These are phyloP conservation scores for Myrmecophaga tridactyla DNA, from an alignment of 2,113 vertebrate species.

Conservation along the genomic window DNA sequence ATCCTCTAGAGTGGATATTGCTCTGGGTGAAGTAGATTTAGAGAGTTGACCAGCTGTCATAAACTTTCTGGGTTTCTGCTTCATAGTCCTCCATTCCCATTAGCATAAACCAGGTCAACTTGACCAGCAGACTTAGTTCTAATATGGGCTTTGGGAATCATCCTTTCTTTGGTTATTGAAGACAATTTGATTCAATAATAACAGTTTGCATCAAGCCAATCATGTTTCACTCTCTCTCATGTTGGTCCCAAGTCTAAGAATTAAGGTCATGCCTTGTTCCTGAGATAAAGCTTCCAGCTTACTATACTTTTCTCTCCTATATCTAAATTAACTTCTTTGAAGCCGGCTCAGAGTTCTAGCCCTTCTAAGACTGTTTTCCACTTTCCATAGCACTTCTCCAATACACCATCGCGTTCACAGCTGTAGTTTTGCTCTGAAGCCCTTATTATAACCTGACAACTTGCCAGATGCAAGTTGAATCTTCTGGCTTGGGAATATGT, in stretches of 20 bases:
- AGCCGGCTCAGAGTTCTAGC: not conserved
- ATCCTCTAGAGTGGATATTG: not conserved
- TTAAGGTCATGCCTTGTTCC: not conserved
- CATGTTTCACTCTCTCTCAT: not conserved
- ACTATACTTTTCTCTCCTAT: not conserved
- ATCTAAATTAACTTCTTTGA: not conserved
- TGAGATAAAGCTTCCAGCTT: not conserved
- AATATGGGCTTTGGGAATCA: not conserved
- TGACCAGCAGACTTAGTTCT: not conserved
- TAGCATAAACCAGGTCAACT: not conserved
- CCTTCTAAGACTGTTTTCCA: not conserved
- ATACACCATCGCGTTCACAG: not conserved
- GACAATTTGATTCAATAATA: not conserved
- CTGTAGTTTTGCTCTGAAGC: not conserved
- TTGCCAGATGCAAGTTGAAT: not conserved
- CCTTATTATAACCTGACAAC: not conserved
- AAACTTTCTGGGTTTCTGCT: not conserved
- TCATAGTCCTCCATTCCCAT: not conserved
- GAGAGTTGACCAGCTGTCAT: not conserved
- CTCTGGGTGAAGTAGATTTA: not conserved
- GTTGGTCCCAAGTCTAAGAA: not conserved
- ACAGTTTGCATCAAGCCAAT: not conserved
- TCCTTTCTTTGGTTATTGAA: not conserved
- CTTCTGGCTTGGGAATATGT: not conserved
- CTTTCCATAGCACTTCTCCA: not conserved